Conservation (phyloP, 1,140 invertebrate genomes). For the Ips typographus region DNA sequence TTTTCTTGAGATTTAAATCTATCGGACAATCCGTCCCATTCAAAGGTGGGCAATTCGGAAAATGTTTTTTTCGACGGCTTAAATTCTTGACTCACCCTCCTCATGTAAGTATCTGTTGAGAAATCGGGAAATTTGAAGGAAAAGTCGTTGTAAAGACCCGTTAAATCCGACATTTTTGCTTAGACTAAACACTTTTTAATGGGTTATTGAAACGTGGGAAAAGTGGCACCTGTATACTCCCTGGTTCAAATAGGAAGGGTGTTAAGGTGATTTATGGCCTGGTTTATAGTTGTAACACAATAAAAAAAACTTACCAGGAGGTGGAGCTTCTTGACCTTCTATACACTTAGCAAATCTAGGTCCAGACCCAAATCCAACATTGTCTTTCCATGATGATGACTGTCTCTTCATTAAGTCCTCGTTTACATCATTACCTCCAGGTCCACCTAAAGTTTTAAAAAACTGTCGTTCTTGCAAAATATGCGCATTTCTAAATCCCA, state of each 20-base stretch:
- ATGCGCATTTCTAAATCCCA: conserved; percentile 43
- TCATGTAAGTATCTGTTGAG: conserved; percentile 28
- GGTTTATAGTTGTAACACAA: not conserved
- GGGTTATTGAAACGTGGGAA: too few species aligned
- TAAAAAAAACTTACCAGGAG: conserved; percentile 34
- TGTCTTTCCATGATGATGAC: conserved; percentile 21
- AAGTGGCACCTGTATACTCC: too few species aligned
- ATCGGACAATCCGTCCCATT: conserved; percentile 42
- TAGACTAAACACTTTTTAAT: too few species aligned
- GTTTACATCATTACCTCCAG: conserved; percentile 44
- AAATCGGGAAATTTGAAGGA: not conserved
- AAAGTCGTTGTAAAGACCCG: too few species aligned
- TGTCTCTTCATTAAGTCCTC: conserved; percentile 36
- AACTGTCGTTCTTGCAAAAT: conserved; percentile 40
- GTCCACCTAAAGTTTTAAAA: conserved; percentile 40
- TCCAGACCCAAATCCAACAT: conserved; percentile 40
- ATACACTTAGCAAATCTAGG: conserved; percentile 32
- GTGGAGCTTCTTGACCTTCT: conserved; percentile 26
- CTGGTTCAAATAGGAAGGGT: too few species aligned
- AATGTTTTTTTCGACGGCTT: conserved; percentile 34
- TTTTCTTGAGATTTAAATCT: conserved; percentile 38
- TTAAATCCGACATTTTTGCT: too few species aligned
- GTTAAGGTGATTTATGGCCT: conserved; percentile 4
- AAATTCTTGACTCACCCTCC: conserved; percentile 14
- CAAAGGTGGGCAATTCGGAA: conserved; percentile 39